phyloP scores from a whole-genome alignment of 30 jellyfish, hydroid and myxozoan genomes.

The Aurelia sp. region DNA sequence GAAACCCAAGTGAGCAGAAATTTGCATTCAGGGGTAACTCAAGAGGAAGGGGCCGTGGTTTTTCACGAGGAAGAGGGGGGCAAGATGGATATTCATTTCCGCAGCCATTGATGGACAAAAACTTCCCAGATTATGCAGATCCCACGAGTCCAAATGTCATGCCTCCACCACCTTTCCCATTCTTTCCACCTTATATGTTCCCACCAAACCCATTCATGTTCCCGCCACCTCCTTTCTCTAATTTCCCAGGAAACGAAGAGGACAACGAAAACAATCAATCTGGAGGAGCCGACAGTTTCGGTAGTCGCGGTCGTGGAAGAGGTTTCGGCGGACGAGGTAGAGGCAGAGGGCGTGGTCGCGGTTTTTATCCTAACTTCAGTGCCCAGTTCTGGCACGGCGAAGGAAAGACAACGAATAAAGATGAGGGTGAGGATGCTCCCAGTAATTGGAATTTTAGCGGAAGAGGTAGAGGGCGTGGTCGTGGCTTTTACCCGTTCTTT shows the following conservation, averaged over 20 bases:
- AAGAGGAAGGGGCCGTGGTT: not conserved
- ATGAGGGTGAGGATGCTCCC: too few species aligned
- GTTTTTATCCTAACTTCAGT: not conserved
- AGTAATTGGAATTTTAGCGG: not conserved
- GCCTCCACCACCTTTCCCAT: constrained; percentile 9
- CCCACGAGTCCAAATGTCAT: not conserved
- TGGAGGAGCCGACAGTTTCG: not conserved
- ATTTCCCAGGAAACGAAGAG: not conserved
- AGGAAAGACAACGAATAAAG: not conserved
- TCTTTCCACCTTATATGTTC: not conserved
- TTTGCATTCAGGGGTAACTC: not conserved
- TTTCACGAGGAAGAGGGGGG: not conserved
- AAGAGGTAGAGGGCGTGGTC: constrained; percentile 7
- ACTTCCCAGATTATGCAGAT: not conserved
- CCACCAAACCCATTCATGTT: constrained; percentile 30
- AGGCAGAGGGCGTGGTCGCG: constrained; percentile 4
- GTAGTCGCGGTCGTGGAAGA: not conserved
- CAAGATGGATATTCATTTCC: not conserved
- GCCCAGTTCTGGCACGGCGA: not conserved
- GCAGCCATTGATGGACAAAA: not conserved
- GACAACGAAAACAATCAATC: not conserved
- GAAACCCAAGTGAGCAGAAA: not conserved
- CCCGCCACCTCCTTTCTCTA: constrained; percentile 10
- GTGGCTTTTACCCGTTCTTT: not conserved
- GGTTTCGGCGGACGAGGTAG: constrained; percentile 10